phyloP scores from a whole-genome alignment of 2,797 vertebrate species.

The Emydoidea blandingii region DNA sequence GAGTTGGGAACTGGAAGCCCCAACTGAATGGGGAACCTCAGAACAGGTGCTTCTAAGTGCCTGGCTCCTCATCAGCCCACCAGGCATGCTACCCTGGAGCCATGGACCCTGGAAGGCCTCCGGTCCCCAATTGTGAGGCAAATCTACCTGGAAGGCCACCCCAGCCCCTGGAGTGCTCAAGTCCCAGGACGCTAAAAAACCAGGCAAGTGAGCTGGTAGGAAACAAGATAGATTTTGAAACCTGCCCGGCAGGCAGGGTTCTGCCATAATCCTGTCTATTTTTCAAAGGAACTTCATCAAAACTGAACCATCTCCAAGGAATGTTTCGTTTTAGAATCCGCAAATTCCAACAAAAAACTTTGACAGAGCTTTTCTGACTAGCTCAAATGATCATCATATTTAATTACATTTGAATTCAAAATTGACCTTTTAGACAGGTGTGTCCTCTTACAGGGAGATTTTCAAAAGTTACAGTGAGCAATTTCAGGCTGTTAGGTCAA shows the following conservation, averaged over 20 bases:
- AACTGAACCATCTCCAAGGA: background rate
- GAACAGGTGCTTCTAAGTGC: background rate
- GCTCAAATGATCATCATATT: background rate
- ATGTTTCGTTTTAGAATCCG: background rate
- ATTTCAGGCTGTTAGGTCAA: background rate
- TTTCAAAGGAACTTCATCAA: background rate
- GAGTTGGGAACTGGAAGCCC: background rate
- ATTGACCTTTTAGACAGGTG: background rate
- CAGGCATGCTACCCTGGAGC: background rate
- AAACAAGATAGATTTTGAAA: background rate
- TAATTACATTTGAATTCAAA: conserved; percentile 16
- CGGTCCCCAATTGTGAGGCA: background rate
- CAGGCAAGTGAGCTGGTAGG: background rate
- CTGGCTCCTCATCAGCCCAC: background rate
- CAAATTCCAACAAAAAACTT: background rate
- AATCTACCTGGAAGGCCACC: background rate
- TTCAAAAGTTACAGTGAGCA: background rate
- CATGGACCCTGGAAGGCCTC: background rate
- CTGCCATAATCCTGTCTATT: background rate
- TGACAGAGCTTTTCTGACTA: background rate
- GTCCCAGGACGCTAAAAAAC: background rate
- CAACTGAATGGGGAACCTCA: background rate
- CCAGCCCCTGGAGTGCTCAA: background rate
- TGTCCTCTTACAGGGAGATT: background rate
- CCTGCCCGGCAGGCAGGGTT: background rate